Percentiles rank a stretch among this genome's conserved stretches.
Evolutionary conservation across 2,888 invertebrate species (phyloP).

Genomic region (Oeneis ivallda): DNA sequence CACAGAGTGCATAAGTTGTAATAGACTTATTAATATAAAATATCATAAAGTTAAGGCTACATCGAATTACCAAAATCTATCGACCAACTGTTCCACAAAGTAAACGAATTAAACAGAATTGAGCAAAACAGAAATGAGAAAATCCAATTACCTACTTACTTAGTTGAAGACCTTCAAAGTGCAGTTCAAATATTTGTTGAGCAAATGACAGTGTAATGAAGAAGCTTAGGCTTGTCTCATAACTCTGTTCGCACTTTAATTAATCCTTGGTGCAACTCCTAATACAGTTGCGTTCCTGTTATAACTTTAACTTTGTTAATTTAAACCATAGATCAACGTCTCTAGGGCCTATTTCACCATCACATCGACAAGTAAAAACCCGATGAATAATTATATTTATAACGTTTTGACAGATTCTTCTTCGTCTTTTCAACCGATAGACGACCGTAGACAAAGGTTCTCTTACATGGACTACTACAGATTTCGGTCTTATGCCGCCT

Average conservation of each 20-base stretch:
- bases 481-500: no score
- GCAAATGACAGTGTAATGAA: conserved; percentile 38
- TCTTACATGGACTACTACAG: no score
- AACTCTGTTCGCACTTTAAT: conserved; percentile 31
- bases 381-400: no score
- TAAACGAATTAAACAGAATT: neutral
- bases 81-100: neutral
- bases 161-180: conserved; percentile 54
- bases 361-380: no score
- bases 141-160: conserved; percentile 60
- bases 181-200: conserved; percentile 41
- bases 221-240: conserved; percentile 32
- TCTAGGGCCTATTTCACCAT: no score
- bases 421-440: no score
- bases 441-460: no score
- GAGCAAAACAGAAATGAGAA: conserved; percentile 44
- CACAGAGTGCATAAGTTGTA: no score
- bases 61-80: no score
- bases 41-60: no score
- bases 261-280: conserved; percentile 30
- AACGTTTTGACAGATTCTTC: no score
- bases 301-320: conserved; percentile 5
- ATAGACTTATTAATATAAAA: no score
- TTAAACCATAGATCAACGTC: neutral
- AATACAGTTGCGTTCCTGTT: conserved; percentile 12